A percentile compares a stretch with the other conserved stretches of the same genome.
These are phyloP conservation scores for Lytechinus pictus DNA, from an alignment of 35 echinoderm and acorn worm species.

Conservation along the genomic window DNA sequence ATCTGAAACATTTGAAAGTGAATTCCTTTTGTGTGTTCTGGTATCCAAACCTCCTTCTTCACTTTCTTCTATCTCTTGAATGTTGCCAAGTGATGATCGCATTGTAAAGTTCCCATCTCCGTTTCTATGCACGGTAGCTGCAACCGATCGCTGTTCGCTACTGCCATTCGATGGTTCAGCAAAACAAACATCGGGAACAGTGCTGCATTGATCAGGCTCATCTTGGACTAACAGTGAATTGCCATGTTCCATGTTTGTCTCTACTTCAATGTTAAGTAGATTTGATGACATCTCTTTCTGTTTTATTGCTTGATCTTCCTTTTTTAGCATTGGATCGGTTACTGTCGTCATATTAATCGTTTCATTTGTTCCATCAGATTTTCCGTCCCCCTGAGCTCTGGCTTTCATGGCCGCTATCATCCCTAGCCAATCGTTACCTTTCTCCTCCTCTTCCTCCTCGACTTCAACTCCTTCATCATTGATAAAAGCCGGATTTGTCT, in stretches of 20 bases:
- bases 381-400: background rate
- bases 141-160: background rate
- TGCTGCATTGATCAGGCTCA: background rate
- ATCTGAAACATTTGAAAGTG: background rate
- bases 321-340: background rate
- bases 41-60: background rate
- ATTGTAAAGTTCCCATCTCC: background rate
- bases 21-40: background rate
- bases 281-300: background rate
- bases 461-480: background rate
- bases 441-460: background rate
- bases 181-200: background rate
- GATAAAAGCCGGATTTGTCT: background rate
- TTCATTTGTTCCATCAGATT: background rate
- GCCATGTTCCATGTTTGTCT: background rate
- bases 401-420: background rate
- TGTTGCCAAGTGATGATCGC: background rate
- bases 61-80: background rate
- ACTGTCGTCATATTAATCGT: background rate
- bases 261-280: background rate
- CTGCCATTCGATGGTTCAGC: background rate
- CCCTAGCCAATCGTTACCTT: background rate
- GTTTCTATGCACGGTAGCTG: background rate
- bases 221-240: background rate
- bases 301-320: background rate